These are phyloP conservation scores for Nasonia oneida DNA, from an alignment of 2,888 invertebrate genomes.

Conservation along the genomic window DNA sequence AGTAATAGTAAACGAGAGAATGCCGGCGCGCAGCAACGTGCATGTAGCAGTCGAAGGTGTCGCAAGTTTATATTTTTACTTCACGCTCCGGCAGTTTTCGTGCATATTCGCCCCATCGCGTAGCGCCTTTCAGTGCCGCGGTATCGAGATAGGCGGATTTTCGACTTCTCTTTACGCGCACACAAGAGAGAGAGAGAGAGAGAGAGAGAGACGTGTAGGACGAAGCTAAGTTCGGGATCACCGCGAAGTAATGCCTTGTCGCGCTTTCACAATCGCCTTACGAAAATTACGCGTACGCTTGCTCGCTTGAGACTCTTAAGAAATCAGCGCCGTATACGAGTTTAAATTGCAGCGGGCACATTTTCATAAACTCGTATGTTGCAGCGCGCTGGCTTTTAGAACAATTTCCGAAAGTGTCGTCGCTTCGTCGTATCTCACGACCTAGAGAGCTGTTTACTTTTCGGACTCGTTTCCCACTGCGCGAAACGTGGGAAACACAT, in stretches of 20 bases:
- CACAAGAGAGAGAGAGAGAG: background rate
- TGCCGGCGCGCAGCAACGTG: background rate
- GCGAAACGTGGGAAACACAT: no score
- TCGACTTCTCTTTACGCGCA: background rate
- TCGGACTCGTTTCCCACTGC: background rate
- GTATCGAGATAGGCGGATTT: background rate
- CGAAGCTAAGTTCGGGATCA: background rate
- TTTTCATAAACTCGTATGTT: slow-evolving; percentile 33
- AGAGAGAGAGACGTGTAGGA: background rate
- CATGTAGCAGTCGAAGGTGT: background rate
- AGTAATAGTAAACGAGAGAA: background rate
- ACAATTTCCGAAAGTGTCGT: background rate
- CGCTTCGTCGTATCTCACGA: background rate
- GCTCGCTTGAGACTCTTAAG: slow-evolving; percentile 16
- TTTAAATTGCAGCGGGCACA: slow-evolving; percentile 20
- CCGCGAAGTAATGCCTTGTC: background rate
- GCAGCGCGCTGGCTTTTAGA: background rate
- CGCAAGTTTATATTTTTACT: background rate
- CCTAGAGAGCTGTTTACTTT: background rate
- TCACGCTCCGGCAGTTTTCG: background rate
- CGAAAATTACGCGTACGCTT: slow-evolving; percentile 23
- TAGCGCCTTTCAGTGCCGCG: background rate
- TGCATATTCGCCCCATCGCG: background rate
- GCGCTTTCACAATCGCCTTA: slow-evolving; percentile 38
- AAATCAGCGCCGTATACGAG: slow-evolving; percentile 17